phyloP scores from a whole-genome alignment of 2,888 invertebrate genomes.

The Gryllus longicercus region DNA sequence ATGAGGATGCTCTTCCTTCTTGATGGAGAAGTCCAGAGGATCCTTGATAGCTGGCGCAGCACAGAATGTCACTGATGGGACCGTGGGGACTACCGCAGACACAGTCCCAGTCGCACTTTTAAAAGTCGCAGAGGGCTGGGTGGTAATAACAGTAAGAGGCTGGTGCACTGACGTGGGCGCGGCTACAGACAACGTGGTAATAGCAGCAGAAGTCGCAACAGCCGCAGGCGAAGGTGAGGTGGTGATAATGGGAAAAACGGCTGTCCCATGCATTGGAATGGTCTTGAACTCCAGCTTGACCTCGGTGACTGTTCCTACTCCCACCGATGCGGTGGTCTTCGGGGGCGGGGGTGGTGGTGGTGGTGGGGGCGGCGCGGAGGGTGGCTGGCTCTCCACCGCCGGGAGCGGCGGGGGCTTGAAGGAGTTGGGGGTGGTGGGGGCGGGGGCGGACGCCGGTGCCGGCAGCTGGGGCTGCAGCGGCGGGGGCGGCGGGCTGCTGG shows the following conservation, averaged over 20 bases:
- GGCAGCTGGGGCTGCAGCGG: slow-evolving; percentile 34
- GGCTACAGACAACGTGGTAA: background rate
- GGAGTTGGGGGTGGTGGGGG: slow-evolving; percentile 24
- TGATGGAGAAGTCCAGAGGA: slow-evolving; percentile 40
- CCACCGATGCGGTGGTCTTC: background rate
- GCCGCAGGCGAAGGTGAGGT: background rate
- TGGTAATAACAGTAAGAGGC: slow-evolving; percentile 37
- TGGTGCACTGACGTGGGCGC: slow-evolving; percentile 25
- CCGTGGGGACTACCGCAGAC: background rate
- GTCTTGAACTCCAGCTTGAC: slow-evolving; percentile 34
- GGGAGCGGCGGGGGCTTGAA: slow-evolving; percentile 29
- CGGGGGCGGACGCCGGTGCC: slow-evolving; percentile 29
- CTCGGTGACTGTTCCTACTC: slow-evolving; percentile 22
- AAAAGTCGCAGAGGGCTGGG: background rate
- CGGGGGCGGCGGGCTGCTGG: slow-evolving; percentile 27
- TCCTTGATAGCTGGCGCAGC: slow-evolving; percentile 29
- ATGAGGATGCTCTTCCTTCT: slow-evolving; percentile 30
- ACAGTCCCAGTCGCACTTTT: background rate
- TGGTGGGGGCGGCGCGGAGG: slow-evolving; percentile 20
- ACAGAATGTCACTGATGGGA: background rate
- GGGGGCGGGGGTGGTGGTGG: slow-evolving; percentile 5
- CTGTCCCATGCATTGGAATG: slow-evolving; percentile 21
- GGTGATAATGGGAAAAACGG: background rate
- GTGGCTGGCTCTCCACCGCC: slow-evolving; percentile 21
- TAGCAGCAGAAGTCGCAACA: background rate